phyloP scores from a whole-genome alignment of 2,113 vertebrate species.

The Cnemophilus loriae region DNA sequence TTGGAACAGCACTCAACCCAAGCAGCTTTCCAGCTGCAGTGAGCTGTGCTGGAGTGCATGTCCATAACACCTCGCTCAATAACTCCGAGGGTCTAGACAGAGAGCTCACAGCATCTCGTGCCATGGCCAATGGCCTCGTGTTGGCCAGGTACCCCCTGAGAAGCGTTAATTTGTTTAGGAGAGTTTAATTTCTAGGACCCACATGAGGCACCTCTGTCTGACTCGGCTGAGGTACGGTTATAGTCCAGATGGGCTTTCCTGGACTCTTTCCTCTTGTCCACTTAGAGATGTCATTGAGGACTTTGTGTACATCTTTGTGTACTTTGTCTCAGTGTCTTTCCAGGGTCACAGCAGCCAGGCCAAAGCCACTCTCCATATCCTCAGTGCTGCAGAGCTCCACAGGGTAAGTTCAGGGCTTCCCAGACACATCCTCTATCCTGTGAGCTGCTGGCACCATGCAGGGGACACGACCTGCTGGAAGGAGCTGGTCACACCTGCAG shows the following conservation, averaged over 20 bases:
- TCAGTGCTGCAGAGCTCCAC: background rate
- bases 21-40: background rate
- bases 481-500: background rate
- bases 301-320: background rate
- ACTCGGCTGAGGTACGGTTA: background rate
- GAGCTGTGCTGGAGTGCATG: background rate
- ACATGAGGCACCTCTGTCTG: background rate
- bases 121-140: background rate
- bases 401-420: background rate
- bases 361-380: background rate
- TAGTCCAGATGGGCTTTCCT: background rate
- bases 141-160: background rate
- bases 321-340: background rate
- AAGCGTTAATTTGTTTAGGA: background rate
- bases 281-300: background rate
- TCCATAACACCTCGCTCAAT: fast-evolving
- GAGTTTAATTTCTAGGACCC: background rate
- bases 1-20: background rate
- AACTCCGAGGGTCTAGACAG: background rate
- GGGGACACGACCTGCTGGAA: background rate
- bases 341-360: background rate
- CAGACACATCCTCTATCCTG: background rate
- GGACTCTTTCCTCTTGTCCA: background rate
- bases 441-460: background rate
- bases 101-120: background rate